These are phyloP conservation scores for Boloria selene DNA, from an alignment of 2,888 invertebrate species.

Conservation along the genomic window DNA sequence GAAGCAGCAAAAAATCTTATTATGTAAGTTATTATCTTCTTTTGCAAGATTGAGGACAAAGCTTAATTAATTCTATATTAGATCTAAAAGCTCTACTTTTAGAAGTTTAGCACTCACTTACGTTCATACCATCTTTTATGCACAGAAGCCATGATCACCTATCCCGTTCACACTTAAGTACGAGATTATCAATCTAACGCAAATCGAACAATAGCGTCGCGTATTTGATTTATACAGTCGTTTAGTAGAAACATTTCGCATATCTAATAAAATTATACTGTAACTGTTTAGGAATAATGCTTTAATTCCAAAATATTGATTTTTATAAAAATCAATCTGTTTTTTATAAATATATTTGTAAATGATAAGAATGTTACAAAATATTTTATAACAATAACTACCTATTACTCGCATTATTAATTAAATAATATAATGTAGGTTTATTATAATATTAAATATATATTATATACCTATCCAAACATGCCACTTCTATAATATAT, in stretches of 20 bases:
- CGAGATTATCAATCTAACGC: conserved; percentile 81
- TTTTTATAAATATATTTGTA: no score
- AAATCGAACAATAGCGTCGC: conserved; percentile 82
- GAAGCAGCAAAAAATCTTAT: no score
- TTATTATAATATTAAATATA: not conserved
- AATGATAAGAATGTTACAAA: no score
- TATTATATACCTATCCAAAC: not conserved
- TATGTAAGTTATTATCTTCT: no score
- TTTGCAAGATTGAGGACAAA: no score
- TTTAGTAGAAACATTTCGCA: conserved; percentile 81
- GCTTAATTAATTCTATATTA: no score
- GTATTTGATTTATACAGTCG: conserved; percentile 82
- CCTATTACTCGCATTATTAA: no score
- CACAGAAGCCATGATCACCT: conserved; percentile 62
- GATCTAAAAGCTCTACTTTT: not conserved
- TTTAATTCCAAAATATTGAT: conserved; percentile 44
- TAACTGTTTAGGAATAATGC: conserved; percentile 62
- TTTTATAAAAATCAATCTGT: no score
- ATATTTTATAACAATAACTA: no score
- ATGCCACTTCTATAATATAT: not conserved
- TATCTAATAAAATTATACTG: conserved; percentile 65
- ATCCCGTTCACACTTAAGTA: conserved; percentile 79
- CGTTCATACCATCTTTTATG: conserved; percentile 38
- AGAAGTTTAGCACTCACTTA: not conserved
- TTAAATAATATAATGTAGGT: not conserved